These are phyloP conservation scores for Panurus biarmicus DNA, from an alignment of 2,113 vertebrate genomes.

Conservation along the genomic window DNA sequence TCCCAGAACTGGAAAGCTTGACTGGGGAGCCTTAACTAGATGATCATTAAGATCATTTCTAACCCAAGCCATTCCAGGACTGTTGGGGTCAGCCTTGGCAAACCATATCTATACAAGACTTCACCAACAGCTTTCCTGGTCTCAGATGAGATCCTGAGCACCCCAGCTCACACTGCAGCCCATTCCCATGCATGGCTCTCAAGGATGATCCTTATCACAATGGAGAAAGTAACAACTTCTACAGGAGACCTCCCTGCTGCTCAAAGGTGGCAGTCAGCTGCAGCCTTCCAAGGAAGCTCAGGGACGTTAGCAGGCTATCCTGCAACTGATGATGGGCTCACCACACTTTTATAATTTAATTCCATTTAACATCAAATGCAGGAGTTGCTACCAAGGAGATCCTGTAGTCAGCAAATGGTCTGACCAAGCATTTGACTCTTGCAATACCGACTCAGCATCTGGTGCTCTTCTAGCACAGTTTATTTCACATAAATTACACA, in stretches of 20 bases:
- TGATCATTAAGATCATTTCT: background rate
- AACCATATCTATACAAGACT: background rate
- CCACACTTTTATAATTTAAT: background rate
- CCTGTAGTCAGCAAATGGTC: background rate
- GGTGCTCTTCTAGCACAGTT: background rate
- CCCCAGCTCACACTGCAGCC: background rate
- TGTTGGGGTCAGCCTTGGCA: background rate
- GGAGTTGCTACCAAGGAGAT: background rate
- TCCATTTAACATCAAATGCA: background rate
- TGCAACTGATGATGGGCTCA: background rate
- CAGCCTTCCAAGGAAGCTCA: background rate
- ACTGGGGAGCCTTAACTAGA: background rate
- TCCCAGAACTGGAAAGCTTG: background rate
- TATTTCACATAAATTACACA: background rate
- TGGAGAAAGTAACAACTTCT: background rate
- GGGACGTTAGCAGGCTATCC: background rate
- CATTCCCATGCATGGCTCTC: background rate
- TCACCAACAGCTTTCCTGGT: background rate
- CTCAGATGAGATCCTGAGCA: background rate
- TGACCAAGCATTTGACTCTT: background rate
- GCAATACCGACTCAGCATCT: background rate
- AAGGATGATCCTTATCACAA: background rate
- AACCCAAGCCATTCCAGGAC: background rate
- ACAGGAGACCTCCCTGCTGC: background rate
- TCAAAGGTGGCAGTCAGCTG: background rate